Evolutionary conservation across 1,140 invertebrate genomes (phyloP).

Genomic region (Nomia melanderi): DNA sequence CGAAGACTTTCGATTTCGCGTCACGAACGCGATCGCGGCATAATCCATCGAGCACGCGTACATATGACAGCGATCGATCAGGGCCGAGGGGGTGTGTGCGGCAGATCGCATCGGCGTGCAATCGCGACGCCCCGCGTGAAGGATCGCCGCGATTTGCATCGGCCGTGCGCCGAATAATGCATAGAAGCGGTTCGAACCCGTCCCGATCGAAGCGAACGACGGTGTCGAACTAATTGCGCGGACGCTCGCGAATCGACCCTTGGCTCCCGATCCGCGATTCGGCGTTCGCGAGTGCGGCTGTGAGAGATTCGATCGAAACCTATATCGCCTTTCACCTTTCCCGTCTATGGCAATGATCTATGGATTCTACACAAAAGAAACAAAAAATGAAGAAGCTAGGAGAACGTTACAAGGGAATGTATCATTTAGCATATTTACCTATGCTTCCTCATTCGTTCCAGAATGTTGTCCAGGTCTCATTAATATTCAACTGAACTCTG

Average conservation of each 20-base stretch:
- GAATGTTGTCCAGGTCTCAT: no score
- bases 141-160: constrained; percentile 71
- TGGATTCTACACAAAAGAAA: no score
- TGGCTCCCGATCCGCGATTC: not conserved
- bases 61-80: constrained; percentile 70
- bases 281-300: no score
- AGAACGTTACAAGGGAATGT: no score
- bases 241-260: constrained; percentile 24
- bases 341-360: no score
- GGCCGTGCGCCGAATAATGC: constrained; percentile 68
- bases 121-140: constrained; percentile 53
- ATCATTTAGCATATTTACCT: no score
- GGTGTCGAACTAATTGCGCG: constrained; percentile 45
- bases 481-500: no score
- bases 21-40: constrained; percentile 64
- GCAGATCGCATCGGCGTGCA: constrained; percentile 58
- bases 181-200: constrained; percentile 46
- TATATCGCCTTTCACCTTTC: no score
- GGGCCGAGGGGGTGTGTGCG: constrained; percentile 44
- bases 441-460: no score
- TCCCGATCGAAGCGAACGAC: constrained; percentile 26
- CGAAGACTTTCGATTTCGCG: constrained; percentile 57
- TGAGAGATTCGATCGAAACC: no score
- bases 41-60: constrained; percentile 55
- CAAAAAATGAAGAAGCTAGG: no score